phyloP scores from a whole-genome alignment of 2,797 vertebrate genomes.

The Ctenosaura bakeri region DNA sequence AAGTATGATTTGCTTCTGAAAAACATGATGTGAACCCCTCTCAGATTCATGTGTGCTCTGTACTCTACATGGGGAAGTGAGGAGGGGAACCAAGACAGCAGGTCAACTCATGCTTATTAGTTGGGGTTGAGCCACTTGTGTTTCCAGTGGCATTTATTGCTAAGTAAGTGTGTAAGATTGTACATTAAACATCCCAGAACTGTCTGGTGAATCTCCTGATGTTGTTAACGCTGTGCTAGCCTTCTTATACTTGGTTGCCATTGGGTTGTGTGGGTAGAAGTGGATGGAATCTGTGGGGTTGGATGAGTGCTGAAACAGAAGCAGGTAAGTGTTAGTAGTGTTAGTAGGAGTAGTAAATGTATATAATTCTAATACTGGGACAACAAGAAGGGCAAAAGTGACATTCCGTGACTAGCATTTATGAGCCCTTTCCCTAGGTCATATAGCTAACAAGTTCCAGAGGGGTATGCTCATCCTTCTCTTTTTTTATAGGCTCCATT shows the following conservation, averaged over 20 bases:
- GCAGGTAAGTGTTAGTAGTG: too few species aligned
- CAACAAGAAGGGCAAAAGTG: not conserved
- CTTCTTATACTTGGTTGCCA: not conserved
- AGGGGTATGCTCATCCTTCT: not conserved
- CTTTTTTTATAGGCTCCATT: not conserved
- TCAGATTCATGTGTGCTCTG: not conserved
- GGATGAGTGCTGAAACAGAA: not conserved
- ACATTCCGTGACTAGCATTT: not conserved
- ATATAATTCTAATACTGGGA: not conserved
- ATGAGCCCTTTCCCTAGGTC: not conserved
- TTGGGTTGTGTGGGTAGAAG: not conserved
- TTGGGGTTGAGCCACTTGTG: not conserved
- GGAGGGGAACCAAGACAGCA: not conserved
- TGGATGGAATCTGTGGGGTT: too few species aligned
- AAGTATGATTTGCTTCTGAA: conserved; percentile 63
- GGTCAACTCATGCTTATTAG: not conserved
- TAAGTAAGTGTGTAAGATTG: not conserved
- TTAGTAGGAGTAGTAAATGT: too few species aligned
- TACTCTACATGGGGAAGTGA: too few species aligned
- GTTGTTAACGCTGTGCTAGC: not conserved
- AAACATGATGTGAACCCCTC: not conserved
- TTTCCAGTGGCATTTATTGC: not conserved
- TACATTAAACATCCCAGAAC: not conserved
- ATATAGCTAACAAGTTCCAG: not conserved
- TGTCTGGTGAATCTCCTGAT: not conserved